phyloP scores from a whole-genome alignment of 2,113 vertebrate species.

The Pseudopipra pipra region DNA sequence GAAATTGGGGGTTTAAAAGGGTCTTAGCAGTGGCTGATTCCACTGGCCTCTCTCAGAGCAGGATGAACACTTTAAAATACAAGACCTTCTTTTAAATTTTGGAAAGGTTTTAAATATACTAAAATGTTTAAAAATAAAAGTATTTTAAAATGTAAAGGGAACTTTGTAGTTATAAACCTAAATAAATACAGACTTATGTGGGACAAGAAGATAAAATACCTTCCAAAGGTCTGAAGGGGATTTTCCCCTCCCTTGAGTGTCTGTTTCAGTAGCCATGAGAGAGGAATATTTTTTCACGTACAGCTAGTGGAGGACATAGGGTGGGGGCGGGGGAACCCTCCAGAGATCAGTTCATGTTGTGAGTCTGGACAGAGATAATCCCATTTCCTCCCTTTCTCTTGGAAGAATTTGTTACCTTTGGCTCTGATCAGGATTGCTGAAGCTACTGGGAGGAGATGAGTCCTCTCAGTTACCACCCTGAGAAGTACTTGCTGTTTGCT shows the following conservation, averaged over 20 bases:
- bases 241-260: slow-evolving; percentile 12
- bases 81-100: background rate
- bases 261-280: slow-evolving; percentile 23
- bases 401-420: slow-evolving; percentile 33
- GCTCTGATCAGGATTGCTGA: background rate
- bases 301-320: background rate
- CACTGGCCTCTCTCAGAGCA: background rate
- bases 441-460: background rate
- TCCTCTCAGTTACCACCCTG: background rate
- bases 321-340: slow-evolving; percentile 1
- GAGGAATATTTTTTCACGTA: slow-evolving; percentile 38
- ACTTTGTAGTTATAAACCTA: background rate
- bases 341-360: background rate
- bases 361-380: slow-evolving; percentile 24
- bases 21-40: background rate
- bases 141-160: background rate
- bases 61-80: background rate
- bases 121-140: background rate
- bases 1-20: background rate
- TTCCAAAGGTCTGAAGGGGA: background rate
- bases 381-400: slow-evolving; percentile 30
- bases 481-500: background rate
- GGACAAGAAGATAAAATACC: background rate
- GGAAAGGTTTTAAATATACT: background rate
- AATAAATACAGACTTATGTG: background rate